Base-by-base conservation (phyloP, 1,140 invertebrate genomes). In the Heliconius melpomene region DNA sequence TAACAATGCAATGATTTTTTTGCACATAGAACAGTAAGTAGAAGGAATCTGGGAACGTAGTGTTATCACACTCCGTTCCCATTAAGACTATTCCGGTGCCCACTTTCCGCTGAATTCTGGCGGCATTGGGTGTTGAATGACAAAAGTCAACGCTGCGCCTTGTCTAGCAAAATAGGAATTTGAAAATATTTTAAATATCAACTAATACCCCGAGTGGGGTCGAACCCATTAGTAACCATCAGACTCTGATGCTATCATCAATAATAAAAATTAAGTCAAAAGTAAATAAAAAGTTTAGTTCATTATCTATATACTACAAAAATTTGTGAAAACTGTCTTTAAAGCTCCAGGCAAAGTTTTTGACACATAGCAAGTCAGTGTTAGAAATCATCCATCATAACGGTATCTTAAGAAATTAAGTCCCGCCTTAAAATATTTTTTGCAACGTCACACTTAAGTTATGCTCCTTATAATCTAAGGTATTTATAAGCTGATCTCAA, bases 361-460 rank as follows among this genome's bases (percentile, higher is more conserved):
- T 66, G 60, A 66, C 60, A 66, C 9, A 1, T 66, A 66, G 60
- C 60, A 29, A 66, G 60, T 66, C 60, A 66, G 60, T 66, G 60
- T 16, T 66, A 16, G 26, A 16, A 26, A 29, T 66, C 60, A 66
- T 66, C 60, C 26, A 66, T 66, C 60, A 66, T 66, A 26, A 66
- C 13, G 60, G 3, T 66, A 66, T 66, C 60, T 26, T 29, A 66
- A 29, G 60, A 66, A 66, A 16, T 26, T 11, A 29, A 66, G 60
- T 18, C 26, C 60, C 13, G 57, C 57, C 8, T 60, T 11, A 11
- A 66, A 66, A 26, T 29, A 1, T 26, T 13, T 66, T 26, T 29
- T 66, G 60, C 60, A 13, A 66, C 11, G 60, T 60, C 7, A 60
- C 54, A 9, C 3, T 60, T 13, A 60, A 60, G 20, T 60, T 60